Conservation (phyloP, 1,140 invertebrate species). For the Daktulosphaira vitifoliae region DNA sequence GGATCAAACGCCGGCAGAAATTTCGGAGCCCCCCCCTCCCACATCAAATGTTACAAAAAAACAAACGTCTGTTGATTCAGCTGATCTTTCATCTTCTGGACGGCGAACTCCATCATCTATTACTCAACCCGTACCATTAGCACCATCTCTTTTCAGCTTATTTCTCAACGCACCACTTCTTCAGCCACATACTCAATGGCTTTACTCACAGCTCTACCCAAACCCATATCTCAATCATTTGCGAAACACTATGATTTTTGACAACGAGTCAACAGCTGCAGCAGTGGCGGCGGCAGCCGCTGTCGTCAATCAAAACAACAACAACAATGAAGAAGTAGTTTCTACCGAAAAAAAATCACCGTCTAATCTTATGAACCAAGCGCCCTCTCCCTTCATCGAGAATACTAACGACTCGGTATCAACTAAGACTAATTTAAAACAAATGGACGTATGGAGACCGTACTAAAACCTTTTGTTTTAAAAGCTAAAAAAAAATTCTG, state of each 20-base stretch:
- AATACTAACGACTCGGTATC: slow-evolving; percentile 2
- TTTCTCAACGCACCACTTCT: slow-evolving; percentile 60
- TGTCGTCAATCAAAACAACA: neutral
- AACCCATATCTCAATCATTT: slow-evolving; percentile 36
- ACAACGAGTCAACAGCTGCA: slow-evolving; percentile 29
- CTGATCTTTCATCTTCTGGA: neutral
- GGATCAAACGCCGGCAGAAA: too few species aligned
- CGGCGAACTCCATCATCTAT: neutral
- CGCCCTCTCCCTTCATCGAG: neutral
- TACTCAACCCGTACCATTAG: slow-evolving; percentile 40
- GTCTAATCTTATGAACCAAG: neutral
- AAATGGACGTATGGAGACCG: slow-evolving; percentile 38
- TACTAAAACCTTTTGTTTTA: slow-evolving; percentile 23
- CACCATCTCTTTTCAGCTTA: slow-evolving; percentile 44
- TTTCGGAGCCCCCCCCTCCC: neutral
- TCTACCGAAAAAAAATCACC: slow-evolving; percentile 34
- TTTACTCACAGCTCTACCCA: slow-evolving; percentile 59
- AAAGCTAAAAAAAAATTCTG: too few species aligned
- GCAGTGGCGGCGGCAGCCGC: slow-evolving; percentile 28
- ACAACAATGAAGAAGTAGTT: slow-evolving; percentile 27
- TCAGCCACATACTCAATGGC: slow-evolving; percentile 62
- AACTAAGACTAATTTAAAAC: slow-evolving; percentile 26
- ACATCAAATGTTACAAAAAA: too few species aligned
- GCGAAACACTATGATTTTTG: slow-evolving; percentile 32
- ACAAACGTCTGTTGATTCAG: neutral